Evolutionary conservation across 2,888 invertebrate species (phyloP).

Genomic region (Orgyia antiqua): DNA sequence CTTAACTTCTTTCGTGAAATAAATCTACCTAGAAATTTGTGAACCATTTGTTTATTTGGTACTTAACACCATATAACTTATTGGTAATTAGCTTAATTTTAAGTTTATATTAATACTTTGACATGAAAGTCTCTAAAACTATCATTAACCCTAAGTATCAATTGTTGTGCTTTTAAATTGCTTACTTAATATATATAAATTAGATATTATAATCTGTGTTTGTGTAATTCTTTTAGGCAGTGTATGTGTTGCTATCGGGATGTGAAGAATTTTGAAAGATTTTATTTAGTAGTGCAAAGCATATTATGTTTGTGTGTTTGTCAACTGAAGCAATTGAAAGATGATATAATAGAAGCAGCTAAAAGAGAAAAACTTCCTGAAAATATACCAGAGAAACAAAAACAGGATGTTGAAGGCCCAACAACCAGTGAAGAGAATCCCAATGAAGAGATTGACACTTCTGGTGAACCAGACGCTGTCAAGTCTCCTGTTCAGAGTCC

Average conservation of each 20-base stretch:
- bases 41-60: too few relatives aligned
- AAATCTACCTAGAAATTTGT: too few relatives aligned
- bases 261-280: slow-evolving; percentile 93
- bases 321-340: slow-evolving; percentile 86
- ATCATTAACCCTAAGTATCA: too few relatives aligned
- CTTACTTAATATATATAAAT: too few relatives aligned
- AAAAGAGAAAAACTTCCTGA: slow-evolving; percentile 38
- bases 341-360: slow-evolving; percentile 69
- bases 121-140: too few relatives aligned
- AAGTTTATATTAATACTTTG: too few relatives aligned
- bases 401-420: slow-evolving; percentile 29
- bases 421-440: slow-evolving; percentile 35
- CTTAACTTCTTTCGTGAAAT: too few relatives aligned
- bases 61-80: too few relatives aligned
- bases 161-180: too few relatives aligned
- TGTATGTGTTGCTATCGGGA: slow-evolving; percentile 97
- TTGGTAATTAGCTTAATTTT: too few relatives aligned
- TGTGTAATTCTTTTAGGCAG: slow-evolving; percentile 84
- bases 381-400: slow-evolving; percentile 45
- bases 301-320: slow-evolving; percentile 90
- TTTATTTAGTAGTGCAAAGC: slow-evolving; percentile 92
- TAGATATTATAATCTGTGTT: too few relatives aligned
- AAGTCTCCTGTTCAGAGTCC: slow-evolving; percentile 33
- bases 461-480: slow-evolving; percentile 32
- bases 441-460: slow-evolving; percentile 38